A percentile compares a stretch with the other conserved stretches of the same genome.
phyloP scores from a whole-genome alignment of 2,113 vertebrate genomes.

The Struthio camelus region DNA sequence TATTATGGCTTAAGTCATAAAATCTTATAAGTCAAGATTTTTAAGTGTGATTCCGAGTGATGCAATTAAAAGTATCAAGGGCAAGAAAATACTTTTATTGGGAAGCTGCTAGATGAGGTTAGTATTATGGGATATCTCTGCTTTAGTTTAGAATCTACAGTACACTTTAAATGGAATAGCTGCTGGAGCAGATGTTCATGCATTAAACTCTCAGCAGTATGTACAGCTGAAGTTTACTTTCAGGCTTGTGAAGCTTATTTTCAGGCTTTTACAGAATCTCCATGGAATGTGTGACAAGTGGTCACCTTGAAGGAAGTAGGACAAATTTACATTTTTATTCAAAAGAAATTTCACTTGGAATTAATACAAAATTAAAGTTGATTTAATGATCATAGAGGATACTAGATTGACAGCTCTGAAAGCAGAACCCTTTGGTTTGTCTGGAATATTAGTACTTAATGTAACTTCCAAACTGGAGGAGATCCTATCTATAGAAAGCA shows the following conservation, averaged over 20 bases:
- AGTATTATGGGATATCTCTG: neutral
- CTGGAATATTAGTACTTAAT: neutral
- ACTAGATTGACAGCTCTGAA: neutral
- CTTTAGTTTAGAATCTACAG: neutral
- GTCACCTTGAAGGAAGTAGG: conserved; percentile 4
- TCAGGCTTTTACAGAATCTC: neutral
- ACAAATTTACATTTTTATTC: neutral
- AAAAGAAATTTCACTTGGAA: too few species aligned
- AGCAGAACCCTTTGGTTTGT: neutral
- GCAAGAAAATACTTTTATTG: neutral
- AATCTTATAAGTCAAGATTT: neutral
- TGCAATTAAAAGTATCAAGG: neutral
- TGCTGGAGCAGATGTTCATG: conserved; percentile 3
- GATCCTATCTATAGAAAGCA: neutral
- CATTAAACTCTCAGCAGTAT: neutral
- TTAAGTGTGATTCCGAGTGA: neutral
- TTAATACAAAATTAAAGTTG: neutral
- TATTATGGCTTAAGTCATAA: neutral
- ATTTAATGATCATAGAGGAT: neutral
- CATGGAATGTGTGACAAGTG: neutral
- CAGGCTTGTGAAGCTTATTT: neutral
- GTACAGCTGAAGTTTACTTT: conserved; percentile 7
- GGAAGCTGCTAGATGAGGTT: neutral
- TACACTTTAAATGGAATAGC: neutral
- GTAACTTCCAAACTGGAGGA: neutral